These are phyloP conservation scores for Allygus modestus DNA, from an alignment of 2,888 invertebrate species.

Conservation along the genomic window DNA sequence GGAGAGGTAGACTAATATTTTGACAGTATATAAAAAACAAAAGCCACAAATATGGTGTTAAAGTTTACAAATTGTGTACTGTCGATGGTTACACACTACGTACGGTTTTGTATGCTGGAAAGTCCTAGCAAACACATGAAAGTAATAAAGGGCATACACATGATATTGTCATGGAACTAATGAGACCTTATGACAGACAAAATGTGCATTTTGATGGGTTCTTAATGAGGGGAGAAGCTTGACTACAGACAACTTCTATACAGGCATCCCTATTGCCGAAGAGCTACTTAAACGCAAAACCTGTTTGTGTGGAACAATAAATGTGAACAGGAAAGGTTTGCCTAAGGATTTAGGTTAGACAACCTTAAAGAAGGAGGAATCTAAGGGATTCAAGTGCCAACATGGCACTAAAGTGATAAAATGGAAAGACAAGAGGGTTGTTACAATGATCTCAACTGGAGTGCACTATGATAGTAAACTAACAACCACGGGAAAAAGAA, in stretches of 20 bases:
- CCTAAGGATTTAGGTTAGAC: neutral
- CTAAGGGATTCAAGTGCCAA: conserved; percentile 15
- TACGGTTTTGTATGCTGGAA: conserved; percentile 3
- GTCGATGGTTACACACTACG: conserved; percentile 2
- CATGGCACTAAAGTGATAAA: conserved; percentile 31
- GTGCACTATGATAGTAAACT: neutral
- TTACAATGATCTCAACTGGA: neutral
- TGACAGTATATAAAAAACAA: neutral
- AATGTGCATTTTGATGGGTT: neutral
- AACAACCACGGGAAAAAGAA: conserved; percentile 9
- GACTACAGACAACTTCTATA: neutral
- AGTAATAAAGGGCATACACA: conserved; percentile 10
- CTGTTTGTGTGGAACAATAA: conserved; percentile 3
- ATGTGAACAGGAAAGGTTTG: conserved; percentile 4
- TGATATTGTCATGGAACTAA: conserved; percentile 27
- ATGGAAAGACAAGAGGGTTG: conserved; percentile 16
- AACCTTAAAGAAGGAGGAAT: neutral
- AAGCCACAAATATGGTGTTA: neutral
- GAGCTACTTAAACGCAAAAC: neutral
- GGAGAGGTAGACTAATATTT: neutral
- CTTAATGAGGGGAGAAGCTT: neutral
- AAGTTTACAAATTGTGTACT: conserved; percentile 20
- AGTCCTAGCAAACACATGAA: neutral
- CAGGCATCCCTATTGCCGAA: neutral
- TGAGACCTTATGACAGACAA: neutral